Conservation (phyloP, 2,888 invertebrate species). For the Cerceris ruficornis region DNA sequence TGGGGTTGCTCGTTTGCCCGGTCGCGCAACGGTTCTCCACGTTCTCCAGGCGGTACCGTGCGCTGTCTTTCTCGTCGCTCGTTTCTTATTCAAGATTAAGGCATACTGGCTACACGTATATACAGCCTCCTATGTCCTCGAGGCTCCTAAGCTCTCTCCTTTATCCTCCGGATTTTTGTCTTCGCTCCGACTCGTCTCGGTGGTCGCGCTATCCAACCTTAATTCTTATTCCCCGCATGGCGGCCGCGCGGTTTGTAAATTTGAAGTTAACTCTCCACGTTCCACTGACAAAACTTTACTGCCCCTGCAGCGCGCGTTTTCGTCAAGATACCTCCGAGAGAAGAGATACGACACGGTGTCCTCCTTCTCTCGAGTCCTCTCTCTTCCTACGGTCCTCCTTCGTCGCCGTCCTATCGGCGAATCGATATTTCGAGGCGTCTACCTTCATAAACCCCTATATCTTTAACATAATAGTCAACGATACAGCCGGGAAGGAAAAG, state of each 20-base stretch:
- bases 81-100: slow-evolving; percentile 64
- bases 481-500: slow-evolving; percentile 17
- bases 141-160: slow-evolving; percentile 18
- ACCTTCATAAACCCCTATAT: slow-evolving; percentile 36
- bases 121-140: slow-evolving; percentile 27
- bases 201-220: slow-evolving; percentile 25
- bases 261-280: neutral
- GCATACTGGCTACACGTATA: slow-evolving; percentile 5
- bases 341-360: slow-evolving; percentile 25
- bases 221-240: slow-evolving; percentile 51
- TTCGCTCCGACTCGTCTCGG: slow-evolving; percentile 1
- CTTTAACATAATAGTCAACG: slow-evolving; percentile 33
- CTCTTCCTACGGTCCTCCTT: neutral
- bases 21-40: slow-evolving; percentile 27
- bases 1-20: slow-evolving; percentile 47
- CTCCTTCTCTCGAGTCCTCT: neutral
- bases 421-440: slow-evolving; percentile 24
- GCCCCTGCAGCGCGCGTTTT: neutral
- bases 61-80: slow-evolving; percentile 33
- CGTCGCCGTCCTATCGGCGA: slow-evolving; percentile 1
- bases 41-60: slow-evolving; percentile 1
- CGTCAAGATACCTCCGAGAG: neutral
- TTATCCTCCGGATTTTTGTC: slow-evolving; percentile 57
- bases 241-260: slow-evolving; percentile 26
- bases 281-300: neutral